Evolutionary conservation across 2,797 vertebrate genomes (phyloP), one percentile per base, ranked within the genome.

Genomic region (Glyptemys insculpta): DNA sequence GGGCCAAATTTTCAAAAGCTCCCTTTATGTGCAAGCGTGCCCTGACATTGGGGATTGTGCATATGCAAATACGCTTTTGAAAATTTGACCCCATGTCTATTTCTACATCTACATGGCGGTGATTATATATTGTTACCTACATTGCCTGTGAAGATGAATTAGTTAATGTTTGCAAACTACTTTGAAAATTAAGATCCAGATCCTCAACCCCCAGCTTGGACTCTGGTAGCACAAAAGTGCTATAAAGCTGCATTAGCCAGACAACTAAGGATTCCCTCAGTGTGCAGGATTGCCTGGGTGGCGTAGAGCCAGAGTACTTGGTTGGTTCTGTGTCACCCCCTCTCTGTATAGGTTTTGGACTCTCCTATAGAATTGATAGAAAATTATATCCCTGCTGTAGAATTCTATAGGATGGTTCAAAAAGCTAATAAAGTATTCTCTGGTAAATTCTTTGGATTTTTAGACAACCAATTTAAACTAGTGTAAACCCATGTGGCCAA

Each of bases 191-290:
- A 96, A 97, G 97, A 96, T 89, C 94, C 56, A 68, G 94, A 92
- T 97, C 96, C 96, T 97, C 91, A 4, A 96, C 96, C 97, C 95
- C 95, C 96, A 93, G 95, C 97, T 97, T 97, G 96, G 96, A 97
- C 96, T 95, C 89, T 95, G 74, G 41, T 5, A 31, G 92, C 89
- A 96, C 95, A 93, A 95, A 91, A 31, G 25, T 47, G 7, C 27
- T 95, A 97, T 89, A 85, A 97, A 95, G 93, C 93, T 95, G 87
- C 96, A 95, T 96, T 79, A 96, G 92, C 94, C 93, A 97, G 93
- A 83, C 95, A 97, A 88, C 93, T 88, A 92, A 95, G 85, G 96
- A 97, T 96, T 96, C 97, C 94, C 95, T 92, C 80, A 96, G 94
- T 97, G 91, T 1, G 3, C 92, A 95, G 89, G 74, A 89, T 90